Conservation (phyloP, 2,797 vertebrate species). For the Dermochelys coriacea region DNA sequence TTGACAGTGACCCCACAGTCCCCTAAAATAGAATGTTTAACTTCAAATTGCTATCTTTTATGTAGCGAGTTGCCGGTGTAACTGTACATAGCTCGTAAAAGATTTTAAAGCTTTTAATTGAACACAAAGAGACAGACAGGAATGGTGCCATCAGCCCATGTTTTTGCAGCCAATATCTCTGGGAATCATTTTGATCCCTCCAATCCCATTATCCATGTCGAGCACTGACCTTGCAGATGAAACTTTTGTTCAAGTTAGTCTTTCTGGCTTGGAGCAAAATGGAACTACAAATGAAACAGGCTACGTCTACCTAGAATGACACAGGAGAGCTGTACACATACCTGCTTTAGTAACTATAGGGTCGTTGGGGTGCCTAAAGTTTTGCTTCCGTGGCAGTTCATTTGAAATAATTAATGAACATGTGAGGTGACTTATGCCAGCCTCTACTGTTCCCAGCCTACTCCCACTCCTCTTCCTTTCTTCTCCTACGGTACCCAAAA, state of each 20-base stretch:
- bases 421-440: background rate
- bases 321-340: accelerated
- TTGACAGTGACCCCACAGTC: background rate
- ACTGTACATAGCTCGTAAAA: constrained; percentile 53
- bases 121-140: constrained; percentile 63
- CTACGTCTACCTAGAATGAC: background rate
- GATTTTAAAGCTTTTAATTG: constrained; percentile 66
- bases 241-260: constrained; percentile 64
- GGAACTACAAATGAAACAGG: constrained; percentile 1
- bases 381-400: background rate
- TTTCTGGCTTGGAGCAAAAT: constrained; percentile 60
- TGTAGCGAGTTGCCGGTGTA: background rate
- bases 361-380: background rate
- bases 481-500: background rate
- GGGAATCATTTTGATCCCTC: constrained; percentile 69
- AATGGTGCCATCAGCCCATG: constrained; percentile 66
- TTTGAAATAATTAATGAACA: background rate
- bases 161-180: constrained; percentile 68
- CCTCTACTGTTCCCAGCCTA: background rate
- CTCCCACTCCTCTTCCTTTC: background rate
- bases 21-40: constrained; percentile 53
- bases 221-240: constrained; percentile 62
- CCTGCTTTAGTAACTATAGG: background rate
- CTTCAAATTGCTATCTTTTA: constrained; percentile 56
- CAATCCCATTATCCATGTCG: constrained; percentile 72